Base-by-base conservation (phyloP, 2,113 vertebrate species). In the Australoheros scitulus region DNA sequence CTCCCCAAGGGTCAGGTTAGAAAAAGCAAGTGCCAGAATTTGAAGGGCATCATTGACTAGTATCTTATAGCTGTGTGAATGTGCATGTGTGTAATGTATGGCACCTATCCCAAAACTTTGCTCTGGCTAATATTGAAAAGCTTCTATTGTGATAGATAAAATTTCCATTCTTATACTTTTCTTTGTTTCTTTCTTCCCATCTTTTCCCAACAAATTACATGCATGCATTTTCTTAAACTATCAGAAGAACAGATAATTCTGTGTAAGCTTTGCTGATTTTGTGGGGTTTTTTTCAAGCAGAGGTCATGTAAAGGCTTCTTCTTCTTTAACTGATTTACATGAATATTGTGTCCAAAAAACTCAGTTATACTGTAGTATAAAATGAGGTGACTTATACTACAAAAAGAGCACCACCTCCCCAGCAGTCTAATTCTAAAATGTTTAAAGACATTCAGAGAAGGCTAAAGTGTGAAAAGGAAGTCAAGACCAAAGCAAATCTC, bases 11-110 rank as follows among this genome's bases (percentile, higher is more conserved):
- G 32, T 82, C 34, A 75, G 58, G 58, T 68, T 82, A 61, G 3
- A 70, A 70, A 86, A 91, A 88, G 80, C 60, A 82, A 80, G 20
- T 41, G 57, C 29, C 59, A 11, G 29, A 70, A 68, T 63, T 81
- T 61, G 81, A 57, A 90, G 77, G 61, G 76, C 84, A 74, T 11
- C 59, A 50, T 55, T 32, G n/a, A 41, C 76, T 57, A 60, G 72
- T 75, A 56, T 58, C 24, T 47, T 50, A 24, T 18, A 70, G 22
- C 74, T 81, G 76, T 85, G 65, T 24, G 61, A 77, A 32, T 80
- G n/a, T 14, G 57, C 59, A 41, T 47, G 59, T 74, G 34, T 60
- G 52, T 26, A 47, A 43, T 22, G 43, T 14, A 17, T 26, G 38
- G 17, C 63, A 41, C 4, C 13, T 43, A 17, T 47, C 43, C 24